Evolutionary conservation across 1,140 invertebrate species (phyloP).

Genomic region (Leptopilina boulardi): DNA sequence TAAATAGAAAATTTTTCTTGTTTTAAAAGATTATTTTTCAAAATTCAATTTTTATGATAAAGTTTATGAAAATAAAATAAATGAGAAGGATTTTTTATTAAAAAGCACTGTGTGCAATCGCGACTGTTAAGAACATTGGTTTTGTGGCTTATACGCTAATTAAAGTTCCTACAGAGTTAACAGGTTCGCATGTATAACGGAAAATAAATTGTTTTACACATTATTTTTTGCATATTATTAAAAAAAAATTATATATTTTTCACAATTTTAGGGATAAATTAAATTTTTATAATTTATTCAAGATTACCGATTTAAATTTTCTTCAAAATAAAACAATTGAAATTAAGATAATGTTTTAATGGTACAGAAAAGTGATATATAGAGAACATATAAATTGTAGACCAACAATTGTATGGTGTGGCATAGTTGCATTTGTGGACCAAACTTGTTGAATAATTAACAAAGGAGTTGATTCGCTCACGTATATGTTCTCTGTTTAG

Average conservation of each 20-base stretch:
- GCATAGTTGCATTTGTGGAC: neutral
- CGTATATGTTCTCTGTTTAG: neutral
- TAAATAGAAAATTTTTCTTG: too few relatives aligned
- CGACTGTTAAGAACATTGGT: neutral
- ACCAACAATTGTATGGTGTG: neutral
- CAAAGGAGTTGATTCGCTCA: slow-evolving; percentile 4
- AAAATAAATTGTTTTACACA: neutral
- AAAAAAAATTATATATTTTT: too few relatives aligned
- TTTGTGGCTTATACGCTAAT: neutral
- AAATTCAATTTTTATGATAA: too few relatives aligned
- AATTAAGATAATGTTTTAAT: slow-evolving; percentile 2
- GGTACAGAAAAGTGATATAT: neutral
- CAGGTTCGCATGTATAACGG: neutral
- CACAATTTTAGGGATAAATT: too few relatives aligned
- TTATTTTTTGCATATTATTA: too few relatives aligned
- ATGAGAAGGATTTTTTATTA: neutral
- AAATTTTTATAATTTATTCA: too few relatives aligned
- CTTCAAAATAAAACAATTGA: neutral
- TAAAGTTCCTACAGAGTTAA: neutral
- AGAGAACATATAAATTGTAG: neutral
- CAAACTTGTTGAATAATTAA: slow-evolving; percentile 11
- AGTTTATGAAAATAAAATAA: too few relatives aligned
- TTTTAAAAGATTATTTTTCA: too few relatives aligned
- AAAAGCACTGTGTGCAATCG: neutral
- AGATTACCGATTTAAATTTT: neutral